Evolutionary conservation across 2,797 vertebrate species (phyloP), one percentile per base, ranked within the genome.

Genomic region (Psittacula derbiana): DNA sequence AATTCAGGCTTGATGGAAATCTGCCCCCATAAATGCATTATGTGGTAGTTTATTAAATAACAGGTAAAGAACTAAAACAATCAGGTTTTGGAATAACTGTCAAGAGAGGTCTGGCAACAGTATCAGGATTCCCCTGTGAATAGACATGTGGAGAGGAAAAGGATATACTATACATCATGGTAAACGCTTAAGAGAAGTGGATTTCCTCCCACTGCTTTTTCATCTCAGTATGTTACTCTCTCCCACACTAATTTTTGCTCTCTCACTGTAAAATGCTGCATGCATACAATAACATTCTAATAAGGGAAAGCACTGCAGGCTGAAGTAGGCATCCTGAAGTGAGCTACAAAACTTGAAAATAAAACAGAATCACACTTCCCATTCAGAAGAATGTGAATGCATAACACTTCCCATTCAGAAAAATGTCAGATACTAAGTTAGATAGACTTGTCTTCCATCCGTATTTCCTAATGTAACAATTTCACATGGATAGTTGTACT

Each of bases 141-240:
- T 33, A 71, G 57, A 55, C 16, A 1, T 44, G 17, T 44, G 65
- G 25, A 50, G 47, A 66, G 10, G 41, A 47, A 83, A 80, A 74
- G 16, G 13, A 55, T 46, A 41, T 44, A 46, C 40, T 74, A 21
- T 43, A 79, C 17, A 38, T 65, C 79, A 53, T 10, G 28, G 33
- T 65, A 91, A 96, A 93, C 21, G 8, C 80, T 88, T 88, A 64
- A 88, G 50, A 72, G 23, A 70, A 93, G 58, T 38, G 85, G 47
- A 88, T 93, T 97, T 97, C 67, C 73, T 95, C 67, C 92, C 46
- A 73, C 3, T 23, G 61, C 27, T 96, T 94, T 92, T 92, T 66
- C 46, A 82, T 93, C 58, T 92, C 88, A 84, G 73, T 72, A 82
- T 88, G 74, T 96, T 96, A 78, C 81, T 78, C 84, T 74, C 61